Percentiles rank a stretch among this genome's conserved stretches.
Conservation (phyloP, 2,888 invertebrate genomes). For the Loripinus fragilis region DNA sequence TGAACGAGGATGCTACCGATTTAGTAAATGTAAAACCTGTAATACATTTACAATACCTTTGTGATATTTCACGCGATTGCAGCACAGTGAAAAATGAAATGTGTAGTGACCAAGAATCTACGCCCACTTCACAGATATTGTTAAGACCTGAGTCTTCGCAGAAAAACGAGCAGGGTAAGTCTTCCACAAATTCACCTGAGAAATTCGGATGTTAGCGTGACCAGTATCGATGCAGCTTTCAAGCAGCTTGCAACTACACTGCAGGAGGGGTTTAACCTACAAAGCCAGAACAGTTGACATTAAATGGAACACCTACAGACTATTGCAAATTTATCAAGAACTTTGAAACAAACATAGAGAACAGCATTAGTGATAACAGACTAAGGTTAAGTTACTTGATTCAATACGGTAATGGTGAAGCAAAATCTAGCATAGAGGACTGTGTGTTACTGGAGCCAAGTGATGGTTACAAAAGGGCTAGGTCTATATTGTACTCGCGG, state of each 20-base stretch:
- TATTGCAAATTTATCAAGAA: conserved; percentile 33
- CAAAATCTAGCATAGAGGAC: conserved; percentile 28
- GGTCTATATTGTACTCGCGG: conserved; percentile 30
- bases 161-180: not conserved
- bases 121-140: not conserved
- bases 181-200: not conserved
- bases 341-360: conserved; percentile 30
- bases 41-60: not conserved
- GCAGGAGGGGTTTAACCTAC: conserved; percentile 31
- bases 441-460: conserved; percentile 34
- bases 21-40: not conserved
- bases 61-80: conserved; percentile 1
- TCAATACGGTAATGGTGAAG: conserved; percentile 25
- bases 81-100: not conserved
- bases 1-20: not conserved
- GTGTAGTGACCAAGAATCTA: not conserved
- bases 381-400: conserved; percentile 33
- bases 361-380: conserved; percentile 17
- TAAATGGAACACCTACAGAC: conserved; percentile 31
- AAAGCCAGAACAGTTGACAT: conserved; percentile 34
- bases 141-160: conserved; percentile 2
- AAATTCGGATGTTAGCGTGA: conserved; percentile 10
- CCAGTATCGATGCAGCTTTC: conserved; percentile 21
- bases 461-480: conserved; percentile 31
- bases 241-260: conserved; percentile 18